phyloP scores from a whole-genome alignment of 2,113 vertebrate species.

The Donacobius atricapilla region DNA sequence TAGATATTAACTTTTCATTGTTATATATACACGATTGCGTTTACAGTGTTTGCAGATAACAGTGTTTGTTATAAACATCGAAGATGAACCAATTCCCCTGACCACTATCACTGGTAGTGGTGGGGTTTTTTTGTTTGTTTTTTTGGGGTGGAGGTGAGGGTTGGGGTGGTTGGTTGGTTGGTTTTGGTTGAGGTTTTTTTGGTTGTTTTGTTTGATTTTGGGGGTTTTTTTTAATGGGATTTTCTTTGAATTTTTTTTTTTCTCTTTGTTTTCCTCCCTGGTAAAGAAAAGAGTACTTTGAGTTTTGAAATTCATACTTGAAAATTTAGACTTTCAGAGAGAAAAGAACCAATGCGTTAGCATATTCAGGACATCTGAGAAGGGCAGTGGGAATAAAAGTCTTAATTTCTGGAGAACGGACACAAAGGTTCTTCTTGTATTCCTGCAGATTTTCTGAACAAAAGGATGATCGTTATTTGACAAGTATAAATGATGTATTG shows the following conservation, averaged over 20 bases:
- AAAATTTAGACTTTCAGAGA: not conserved
- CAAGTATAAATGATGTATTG: not conserved
- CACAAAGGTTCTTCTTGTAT: not conserved
- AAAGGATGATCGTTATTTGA: not conserved
- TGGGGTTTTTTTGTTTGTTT: not conserved
- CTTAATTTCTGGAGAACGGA: not conserved
- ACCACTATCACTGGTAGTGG: accelerated
- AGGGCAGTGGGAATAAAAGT: not conserved
- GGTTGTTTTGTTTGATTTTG: not conserved
- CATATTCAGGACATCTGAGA: not conserved
- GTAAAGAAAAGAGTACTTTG: not conserved
- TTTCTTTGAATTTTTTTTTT: not conserved
- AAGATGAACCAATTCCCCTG: not conserved
- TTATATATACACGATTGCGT: not conserved
- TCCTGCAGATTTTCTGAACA: not conserved
- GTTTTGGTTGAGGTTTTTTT: not conserved
- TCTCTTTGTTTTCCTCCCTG: not conserved
- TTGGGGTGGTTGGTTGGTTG: not conserved
- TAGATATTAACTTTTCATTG: conserved; percentile 14
- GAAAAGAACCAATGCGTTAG: not conserved
- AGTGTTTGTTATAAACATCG: not conserved
- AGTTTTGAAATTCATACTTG: not conserved
- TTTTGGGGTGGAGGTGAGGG: not conserved
- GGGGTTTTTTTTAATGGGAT: accelerated
- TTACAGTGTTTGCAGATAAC: not conserved